phyloP scores from a whole-genome alignment of 2,113 vertebrate genomes.

The Rhadina sibilatrix region DNA sequence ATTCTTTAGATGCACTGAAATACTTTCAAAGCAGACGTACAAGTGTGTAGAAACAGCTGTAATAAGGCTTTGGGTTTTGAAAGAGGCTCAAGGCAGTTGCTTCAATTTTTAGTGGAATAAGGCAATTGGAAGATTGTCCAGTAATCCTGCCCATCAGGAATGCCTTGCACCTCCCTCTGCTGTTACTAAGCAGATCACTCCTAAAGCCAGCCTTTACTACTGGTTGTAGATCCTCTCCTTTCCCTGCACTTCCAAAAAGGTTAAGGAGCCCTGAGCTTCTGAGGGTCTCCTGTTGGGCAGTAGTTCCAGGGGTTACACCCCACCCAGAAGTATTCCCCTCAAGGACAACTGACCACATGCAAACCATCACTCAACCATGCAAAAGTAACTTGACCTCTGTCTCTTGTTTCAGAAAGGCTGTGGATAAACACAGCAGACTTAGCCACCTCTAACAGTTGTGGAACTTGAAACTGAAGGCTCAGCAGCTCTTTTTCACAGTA shows the following conservation, averaged over 20 bases:
- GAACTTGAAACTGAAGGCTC: neutral
- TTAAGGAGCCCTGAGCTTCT: neutral
- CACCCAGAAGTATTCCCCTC: neutral
- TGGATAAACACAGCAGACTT: neutral
- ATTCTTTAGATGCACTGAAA: neutral
- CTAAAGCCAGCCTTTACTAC: neutral
- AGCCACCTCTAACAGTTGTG: neutral
- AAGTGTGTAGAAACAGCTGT: neutral
- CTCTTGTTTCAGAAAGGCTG: neutral
- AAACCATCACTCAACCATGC: neutral
- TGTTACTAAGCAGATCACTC: neutral
- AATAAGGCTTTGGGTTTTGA: neutral
- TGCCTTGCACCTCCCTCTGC: neutral
- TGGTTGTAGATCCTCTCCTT: neutral
- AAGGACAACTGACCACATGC: neutral
- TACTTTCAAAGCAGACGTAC: neutral
- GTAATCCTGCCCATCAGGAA: neutral
- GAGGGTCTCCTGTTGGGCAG: neutral
- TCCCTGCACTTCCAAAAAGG: neutral
- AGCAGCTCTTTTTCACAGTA: neutral
- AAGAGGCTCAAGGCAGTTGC: neutral
- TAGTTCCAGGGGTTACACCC: neutral
- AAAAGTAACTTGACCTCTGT: neutral
- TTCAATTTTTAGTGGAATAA: neutral
- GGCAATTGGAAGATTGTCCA: constrained; percentile 1